phyloP scores from a whole-genome alignment of 2,888 invertebrate species.

The Drosophila pseudotakahashii region DNA sequence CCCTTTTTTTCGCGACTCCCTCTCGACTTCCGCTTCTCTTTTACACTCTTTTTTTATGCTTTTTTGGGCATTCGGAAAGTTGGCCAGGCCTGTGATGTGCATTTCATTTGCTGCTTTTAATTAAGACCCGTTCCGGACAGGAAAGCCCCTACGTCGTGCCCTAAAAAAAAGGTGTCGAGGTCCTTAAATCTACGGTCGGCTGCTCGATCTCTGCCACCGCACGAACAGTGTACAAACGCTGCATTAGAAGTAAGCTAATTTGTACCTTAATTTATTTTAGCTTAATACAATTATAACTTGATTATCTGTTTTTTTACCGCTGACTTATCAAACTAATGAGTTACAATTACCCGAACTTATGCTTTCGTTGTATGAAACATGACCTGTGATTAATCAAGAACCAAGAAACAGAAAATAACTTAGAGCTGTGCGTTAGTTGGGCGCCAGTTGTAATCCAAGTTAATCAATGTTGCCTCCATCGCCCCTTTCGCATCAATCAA shows the following conservation, averaged over 20 bases:
- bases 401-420: not conserved
- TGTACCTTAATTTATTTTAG: no score
- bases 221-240: no score
- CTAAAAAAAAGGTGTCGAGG: not conserved
- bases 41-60: conserved; percentile 9
- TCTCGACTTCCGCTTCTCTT: not conserved
- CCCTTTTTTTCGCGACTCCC: conserved; percentile 17
- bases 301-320: no score
- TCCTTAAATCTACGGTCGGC: no score
- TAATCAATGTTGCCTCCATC: conserved; percentile 11
- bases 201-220: no score
- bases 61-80: conserved; percentile 40
- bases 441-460: conserved; percentile 20
- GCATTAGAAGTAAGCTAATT: no score
- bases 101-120: conserved; percentile 37
- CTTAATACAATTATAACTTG: no score
- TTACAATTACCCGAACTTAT: conserved; percentile 40
- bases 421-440: not conserved
- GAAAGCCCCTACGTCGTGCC: conserved; percentile 1
- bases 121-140: conserved; percentile 15
- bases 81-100: conserved; percentile 32
- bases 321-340: conserved; percentile 23
- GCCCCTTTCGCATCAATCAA: conserved; percentile 44
- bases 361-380: conserved; percentile 29
- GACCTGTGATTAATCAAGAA: conserved; percentile 34